These are phyloP conservation scores for Sicus ferrugineus DNA, from an alignment of 2,888 invertebrate species.

Conservation along the genomic window DNA sequence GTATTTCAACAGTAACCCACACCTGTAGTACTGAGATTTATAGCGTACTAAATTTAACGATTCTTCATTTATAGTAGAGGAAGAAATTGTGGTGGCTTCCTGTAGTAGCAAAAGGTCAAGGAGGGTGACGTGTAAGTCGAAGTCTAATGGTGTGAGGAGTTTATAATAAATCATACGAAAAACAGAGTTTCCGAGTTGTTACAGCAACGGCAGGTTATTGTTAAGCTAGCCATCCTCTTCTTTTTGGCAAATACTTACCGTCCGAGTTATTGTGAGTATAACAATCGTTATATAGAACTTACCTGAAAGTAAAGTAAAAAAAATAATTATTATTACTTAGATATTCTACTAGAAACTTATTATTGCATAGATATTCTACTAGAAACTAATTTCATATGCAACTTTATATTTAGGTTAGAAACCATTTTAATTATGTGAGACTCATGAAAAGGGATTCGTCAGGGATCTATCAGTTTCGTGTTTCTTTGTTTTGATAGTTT, in stretches of 20 bases:
- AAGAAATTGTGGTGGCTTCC: conserved; percentile 3
- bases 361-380: too few species aligned
- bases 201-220: not conserved
- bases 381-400: too few species aligned
- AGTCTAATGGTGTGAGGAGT: not conserved
- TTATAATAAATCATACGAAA: conserved; percentile 13
- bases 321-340: conserved; percentile 4
- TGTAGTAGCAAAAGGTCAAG: not conserved
- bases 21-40: conserved; percentile 30
- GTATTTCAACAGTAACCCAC: not conserved
- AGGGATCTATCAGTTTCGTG: too few species aligned
- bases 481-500: too few species aligned
- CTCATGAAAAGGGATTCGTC: too few species aligned
- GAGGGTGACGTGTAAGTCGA: not conserved
- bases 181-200: not conserved
- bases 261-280: not conserved
- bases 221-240: too few species aligned
- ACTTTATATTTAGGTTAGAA: too few species aligned
- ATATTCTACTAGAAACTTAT: too few species aligned
- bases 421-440: too few species aligned
- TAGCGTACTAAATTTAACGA: conserved; percentile 16
- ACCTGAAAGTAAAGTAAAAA: conserved; percentile 19
- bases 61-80: conserved; percentile 11
- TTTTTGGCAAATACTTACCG: conserved; percentile 12
- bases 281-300: conserved; percentile 13